A percentile compares a stretch with the other conserved stretches of the same genome.
These are phyloP conservation scores for Fregata magnificens DNA, from an alignment of 2,113 vertebrate species.

Conservation along the genomic window DNA sequence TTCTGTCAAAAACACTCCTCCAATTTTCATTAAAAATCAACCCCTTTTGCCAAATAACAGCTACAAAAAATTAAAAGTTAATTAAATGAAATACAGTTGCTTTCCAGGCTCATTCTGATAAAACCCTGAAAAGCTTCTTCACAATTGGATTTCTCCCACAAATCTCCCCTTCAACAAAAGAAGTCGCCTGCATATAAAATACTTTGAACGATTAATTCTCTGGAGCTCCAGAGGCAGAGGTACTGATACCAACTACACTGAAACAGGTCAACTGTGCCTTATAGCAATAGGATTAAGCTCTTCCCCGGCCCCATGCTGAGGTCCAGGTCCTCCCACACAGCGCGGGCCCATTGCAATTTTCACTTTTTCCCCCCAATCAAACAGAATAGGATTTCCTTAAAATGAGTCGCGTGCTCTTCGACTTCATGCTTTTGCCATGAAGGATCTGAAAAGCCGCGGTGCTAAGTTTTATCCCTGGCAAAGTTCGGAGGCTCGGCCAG, in stretches of 20 bases:
- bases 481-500: not conserved
- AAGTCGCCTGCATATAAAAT: not conserved
- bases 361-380: not conserved
- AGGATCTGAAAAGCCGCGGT: fast-evolving
- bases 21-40: not conserved
- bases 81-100: not conserved
- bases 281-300: not conserved
- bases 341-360: not conserved
- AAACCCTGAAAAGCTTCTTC: not conserved
- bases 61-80: not conserved
- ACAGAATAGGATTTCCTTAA: not conserved
- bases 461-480: not conserved
- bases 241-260: not conserved
- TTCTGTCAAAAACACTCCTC: not conserved
- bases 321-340: not conserved
- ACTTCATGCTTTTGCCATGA: not conserved
- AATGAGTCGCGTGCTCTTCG: fast-evolving
- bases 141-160: not conserved
- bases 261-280: not conserved
- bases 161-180: not conserved
- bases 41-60: not conserved
- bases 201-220: not conserved
- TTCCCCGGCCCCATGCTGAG: not conserved
- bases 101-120: not conserved
- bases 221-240: not conserved